phyloP scores from a whole-genome alignment of 2,113 vertebrate genomes.

The Gadus chalcogrammus region DNA sequence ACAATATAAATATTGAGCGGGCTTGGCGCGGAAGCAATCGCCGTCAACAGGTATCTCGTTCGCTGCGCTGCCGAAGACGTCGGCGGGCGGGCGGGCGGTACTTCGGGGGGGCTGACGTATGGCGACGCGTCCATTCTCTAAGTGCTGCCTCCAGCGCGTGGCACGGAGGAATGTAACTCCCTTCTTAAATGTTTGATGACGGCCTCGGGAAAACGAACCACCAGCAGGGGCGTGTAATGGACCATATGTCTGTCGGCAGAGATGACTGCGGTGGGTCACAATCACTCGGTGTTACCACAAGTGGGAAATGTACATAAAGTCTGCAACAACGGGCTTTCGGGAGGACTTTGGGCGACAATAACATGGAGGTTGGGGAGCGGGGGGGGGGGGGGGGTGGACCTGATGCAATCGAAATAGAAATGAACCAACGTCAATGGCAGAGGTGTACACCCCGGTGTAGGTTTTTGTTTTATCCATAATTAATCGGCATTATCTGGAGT shows the following conservation, averaged over 20 bases:
- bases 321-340: no score
- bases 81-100: background rate
- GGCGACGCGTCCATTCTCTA: conserved; percentile 20
- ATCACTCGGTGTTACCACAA: conserved; percentile 14
- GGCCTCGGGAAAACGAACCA: conserved; percentile 9
- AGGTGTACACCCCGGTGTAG: no score
- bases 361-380: no score
- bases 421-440: no score
- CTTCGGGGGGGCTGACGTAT: conserved; percentile 27
- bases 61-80: background rate
- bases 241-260: conserved; percentile 46
- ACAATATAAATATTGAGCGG: no score
- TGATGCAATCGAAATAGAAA: no score
- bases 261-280: conserved; percentile 36
- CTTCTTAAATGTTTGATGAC: conserved; percentile 39
- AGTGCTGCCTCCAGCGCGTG: conserved; percentile 23
- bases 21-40: conserved; percentile 13
- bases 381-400: no score
- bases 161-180: conserved; percentile 32
- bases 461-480: no score
- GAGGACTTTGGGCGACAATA: no score
- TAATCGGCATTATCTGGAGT: no score
- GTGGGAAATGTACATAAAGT: no score
- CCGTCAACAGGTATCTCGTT: background rate
- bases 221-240: conserved; percentile 31